phyloP scores from a whole-genome alignment of 2,113 vertebrate genomes.

The Mellivora capensis region DNA sequence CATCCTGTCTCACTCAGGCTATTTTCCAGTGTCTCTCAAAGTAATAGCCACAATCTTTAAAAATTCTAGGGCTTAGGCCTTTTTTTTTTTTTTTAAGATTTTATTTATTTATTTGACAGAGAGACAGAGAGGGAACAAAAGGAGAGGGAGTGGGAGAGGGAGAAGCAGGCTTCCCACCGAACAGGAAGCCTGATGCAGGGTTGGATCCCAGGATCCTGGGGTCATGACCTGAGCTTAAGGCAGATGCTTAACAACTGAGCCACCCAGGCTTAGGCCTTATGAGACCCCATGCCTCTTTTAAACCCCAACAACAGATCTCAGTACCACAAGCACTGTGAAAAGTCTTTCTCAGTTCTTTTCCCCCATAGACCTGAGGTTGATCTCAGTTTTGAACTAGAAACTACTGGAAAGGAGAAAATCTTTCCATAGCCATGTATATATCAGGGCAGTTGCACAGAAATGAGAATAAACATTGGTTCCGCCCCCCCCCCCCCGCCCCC shows the following conservation, averaged over 20 bases:
- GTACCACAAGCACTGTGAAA: background rate
- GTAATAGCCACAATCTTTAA: background rate
- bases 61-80: background rate
- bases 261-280: background rate
- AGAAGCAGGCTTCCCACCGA: too few species aligned
- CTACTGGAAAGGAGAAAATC: background rate
- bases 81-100: too few species aligned
- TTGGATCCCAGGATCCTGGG: too few species aligned
- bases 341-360: background rate
- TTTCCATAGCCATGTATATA: background rate
- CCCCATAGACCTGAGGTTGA: background rate
- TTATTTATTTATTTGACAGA: too few species aligned
- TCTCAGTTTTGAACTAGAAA: background rate
- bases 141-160: too few species aligned
- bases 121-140: too few species aligned
- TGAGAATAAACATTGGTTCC: background rate
- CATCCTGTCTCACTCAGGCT: background rate
- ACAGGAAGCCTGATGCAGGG: too few species aligned
- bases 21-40: slow-evolving; percentile 6
- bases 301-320: background rate
- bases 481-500: background rate
- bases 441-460: background rate
- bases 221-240: too few species aligned
- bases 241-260: too few species aligned
- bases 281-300: background rate